Conservation (phyloP, 2,888 invertebrate species). For the Periphyllus acericola region DNA sequence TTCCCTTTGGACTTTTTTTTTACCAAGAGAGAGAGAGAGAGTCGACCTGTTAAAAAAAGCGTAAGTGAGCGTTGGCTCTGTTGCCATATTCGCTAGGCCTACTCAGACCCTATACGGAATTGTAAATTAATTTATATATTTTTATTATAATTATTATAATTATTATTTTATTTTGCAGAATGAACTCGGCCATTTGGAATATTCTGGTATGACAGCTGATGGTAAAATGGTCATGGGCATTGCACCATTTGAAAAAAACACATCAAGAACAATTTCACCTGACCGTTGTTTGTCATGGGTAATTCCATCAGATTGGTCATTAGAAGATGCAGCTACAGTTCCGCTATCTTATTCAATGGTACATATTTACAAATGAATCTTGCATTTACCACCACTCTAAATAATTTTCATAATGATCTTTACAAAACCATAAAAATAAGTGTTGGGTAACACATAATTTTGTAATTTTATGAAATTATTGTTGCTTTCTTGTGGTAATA, state of each 20-base stretch:
- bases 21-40: no score
- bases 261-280: slow-evolving; percentile 70
- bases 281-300: slow-evolving; percentile 70
- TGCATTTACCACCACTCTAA: not conserved
- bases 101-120: no score
- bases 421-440: not conserved
- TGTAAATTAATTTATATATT: no score
- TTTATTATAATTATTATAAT: not conserved
- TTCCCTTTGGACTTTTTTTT: no score
- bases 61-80: no score
- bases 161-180: slow-evolving; percentile 5
- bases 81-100: no score
- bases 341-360: slow-evolving; percentile 74
- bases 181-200: slow-evolving; percentile 70
- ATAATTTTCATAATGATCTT: not conserved
- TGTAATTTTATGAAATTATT: not conserved
- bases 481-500: no score
- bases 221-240: slow-evolving; percentile 69
- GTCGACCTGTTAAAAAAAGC: no score
- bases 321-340: slow-evolving; percentile 76
- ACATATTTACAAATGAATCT: slow-evolving; percentile 58
- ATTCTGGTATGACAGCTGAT: slow-evolving; percentile 68
- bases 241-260: slow-evolving; percentile 48
- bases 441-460: no score
- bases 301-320: slow-evolving; percentile 72